Evolutionary conservation across 2,113 vertebrate genomes (phyloP).

Genomic region (Chloebia gouldiae): DNA sequence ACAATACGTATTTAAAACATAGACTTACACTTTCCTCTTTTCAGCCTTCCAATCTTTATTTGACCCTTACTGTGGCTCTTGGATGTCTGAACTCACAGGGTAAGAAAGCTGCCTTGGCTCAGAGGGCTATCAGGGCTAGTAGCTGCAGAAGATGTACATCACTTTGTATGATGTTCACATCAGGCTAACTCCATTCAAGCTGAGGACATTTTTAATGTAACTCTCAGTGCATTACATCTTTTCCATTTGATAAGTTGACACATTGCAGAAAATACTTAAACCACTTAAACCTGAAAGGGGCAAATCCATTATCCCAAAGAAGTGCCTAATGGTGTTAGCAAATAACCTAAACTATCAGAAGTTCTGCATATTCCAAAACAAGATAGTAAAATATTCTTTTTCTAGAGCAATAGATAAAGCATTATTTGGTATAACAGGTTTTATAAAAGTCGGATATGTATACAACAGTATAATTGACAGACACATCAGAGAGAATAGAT

Average conservation of each 20-base stretch:
- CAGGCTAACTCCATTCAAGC: not conserved
- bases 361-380: not conserved
- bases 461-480: not conserved
- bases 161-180: not conserved
- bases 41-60: not conserved
- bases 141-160: not conserved
- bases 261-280: not conserved
- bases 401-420: not conserved
- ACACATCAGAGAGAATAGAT: not conserved
- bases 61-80: not conserved
- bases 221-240: not conserved
- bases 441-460: not conserved
- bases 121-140: not conserved
- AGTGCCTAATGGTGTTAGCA: not conserved
- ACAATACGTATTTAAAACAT: not conserved
- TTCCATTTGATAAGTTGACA: not conserved
- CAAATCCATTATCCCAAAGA: not conserved
- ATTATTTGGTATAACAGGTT: not conserved
- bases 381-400: not conserved
- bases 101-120: not conserved
- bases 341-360: not conserved
- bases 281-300: not conserved
- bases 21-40: not conserved
- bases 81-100: not conserved
- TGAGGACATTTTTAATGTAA: not conserved